These are phyloP conservation scores for Ondatra zibethicus DNA, from an alignment of 2,113 vertebrate genomes.

Conservation along the genomic window DNA sequence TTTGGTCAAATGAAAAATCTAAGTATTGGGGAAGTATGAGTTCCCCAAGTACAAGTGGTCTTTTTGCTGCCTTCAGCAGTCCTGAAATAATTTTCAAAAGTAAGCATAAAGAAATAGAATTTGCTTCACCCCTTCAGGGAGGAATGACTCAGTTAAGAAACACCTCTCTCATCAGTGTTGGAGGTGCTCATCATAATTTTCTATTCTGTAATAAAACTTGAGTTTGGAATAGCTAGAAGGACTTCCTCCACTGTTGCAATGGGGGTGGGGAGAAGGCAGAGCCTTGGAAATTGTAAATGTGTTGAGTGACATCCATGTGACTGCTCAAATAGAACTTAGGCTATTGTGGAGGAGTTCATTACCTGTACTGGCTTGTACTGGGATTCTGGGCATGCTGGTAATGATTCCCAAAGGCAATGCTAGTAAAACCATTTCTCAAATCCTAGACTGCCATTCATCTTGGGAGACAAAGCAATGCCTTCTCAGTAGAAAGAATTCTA, in stretches of 20 bases:
- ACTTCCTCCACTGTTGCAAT: slow-evolving; percentile 17
- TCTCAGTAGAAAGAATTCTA: slow-evolving; percentile 41
- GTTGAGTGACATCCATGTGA: neutral
- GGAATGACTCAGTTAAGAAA: slow-evolving; percentile 53
- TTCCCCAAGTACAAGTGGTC: neutral
- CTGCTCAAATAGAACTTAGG: neutral
- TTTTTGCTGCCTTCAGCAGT: slow-evolving; percentile 61
- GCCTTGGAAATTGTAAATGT: slow-evolving; percentile 33
- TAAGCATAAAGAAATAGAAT: slow-evolving; percentile 74
- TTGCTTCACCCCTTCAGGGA: slow-evolving; percentile 48
- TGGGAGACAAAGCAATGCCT: neutral
- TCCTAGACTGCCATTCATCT: neutral
- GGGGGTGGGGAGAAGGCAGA: neutral
- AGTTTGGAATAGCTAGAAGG: slow-evolving; percentile 45
- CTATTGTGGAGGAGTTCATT: neutral
- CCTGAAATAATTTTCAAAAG: slow-evolving; percentile 63
- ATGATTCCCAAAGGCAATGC: neutral
- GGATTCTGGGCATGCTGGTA: neutral
- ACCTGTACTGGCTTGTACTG: neutral
- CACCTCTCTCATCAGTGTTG: neutral
- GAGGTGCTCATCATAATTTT: slow-evolving; percentile 38
- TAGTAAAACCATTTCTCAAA: slow-evolving; percentile 9
- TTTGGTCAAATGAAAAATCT: slow-evolving; percentile 56
- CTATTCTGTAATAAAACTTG: slow-evolving; percentile 68
- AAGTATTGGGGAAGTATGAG: slow-evolving; percentile 24